Conservation (phyloP, 2,113 vertebrate species). For the Macquaria ambigua region DNA sequence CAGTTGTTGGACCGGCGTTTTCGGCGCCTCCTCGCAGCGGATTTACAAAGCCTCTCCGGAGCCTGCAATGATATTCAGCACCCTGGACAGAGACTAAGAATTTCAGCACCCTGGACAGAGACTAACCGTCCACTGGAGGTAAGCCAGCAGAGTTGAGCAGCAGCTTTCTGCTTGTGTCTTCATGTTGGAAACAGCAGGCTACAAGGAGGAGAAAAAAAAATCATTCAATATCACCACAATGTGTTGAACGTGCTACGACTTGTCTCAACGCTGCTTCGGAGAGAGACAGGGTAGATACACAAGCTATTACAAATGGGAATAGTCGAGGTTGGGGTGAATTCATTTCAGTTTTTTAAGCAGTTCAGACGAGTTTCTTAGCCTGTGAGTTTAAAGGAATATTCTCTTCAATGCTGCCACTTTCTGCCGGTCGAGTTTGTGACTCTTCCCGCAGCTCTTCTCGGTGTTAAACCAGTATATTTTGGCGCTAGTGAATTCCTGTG, state of each 20-base stretch:
- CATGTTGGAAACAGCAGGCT: background rate
- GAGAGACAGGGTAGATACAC: background rate
- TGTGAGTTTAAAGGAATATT: constrained; percentile 43
- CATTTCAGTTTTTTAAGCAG: background rate
- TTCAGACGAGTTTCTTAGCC: background rate
- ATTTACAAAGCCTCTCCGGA: constrained; percentile 74
- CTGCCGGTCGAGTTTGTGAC: constrained; percentile 31
- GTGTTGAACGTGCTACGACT: constrained; percentile 25
- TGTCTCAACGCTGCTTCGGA: constrained; percentile 18
- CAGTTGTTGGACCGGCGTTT: constrained; percentile 61
- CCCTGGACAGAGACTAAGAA: constrained; percentile 63
- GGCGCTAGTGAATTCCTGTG: background rate
- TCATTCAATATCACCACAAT: constrained; percentile 14
- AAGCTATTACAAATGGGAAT: background rate
- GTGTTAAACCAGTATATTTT: background rate
- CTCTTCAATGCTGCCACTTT: constrained; percentile 43
- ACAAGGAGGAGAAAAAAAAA: background rate
- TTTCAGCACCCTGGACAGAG: constrained; percentile 39
- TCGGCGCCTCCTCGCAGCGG: constrained; percentile 63
- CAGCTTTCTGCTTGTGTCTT: background rate
- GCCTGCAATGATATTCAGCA: constrained; percentile 63
- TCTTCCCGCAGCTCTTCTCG: constrained; percentile 26
- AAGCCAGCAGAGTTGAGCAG: constrained; percentile 53
- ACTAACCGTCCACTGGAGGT: constrained; percentile 48
- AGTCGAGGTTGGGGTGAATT: constrained; percentile 1